Conservation (phyloP, 2,888 invertebrate species). For the Bombyx huttoni region DNA sequence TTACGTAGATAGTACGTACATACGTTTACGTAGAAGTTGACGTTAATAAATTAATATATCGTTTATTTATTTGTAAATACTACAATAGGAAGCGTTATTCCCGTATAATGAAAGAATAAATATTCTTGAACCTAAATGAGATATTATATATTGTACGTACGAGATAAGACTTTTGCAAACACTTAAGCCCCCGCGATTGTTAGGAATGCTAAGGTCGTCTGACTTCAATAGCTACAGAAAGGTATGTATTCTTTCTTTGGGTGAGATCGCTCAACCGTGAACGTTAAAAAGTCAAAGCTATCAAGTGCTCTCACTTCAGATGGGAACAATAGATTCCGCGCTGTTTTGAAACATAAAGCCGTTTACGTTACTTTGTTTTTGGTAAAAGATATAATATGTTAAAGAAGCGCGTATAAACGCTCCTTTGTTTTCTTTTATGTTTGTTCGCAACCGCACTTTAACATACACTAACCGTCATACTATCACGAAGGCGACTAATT, state of each 20-base stretch:
- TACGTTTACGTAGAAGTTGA: too few species aligned
- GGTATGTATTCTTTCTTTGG: conserved; percentile 2
- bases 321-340: conserved; percentile 27
- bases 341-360: conserved; percentile 34
- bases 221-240: neutral
- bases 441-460: conserved; percentile 29
- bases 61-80: too few species aligned
- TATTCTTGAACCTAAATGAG: too few species aligned
- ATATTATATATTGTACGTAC: too few species aligned
- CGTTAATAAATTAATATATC: too few species aligned
- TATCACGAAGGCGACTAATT: conserved; percentile 6
- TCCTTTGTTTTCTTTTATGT: conserved; percentile 16
- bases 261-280: conserved; percentile 15
- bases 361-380: conserved; percentile 26
- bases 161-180: too few species aligned
- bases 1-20: too few species aligned
- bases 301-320: conserved; percentile 24
- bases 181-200: too few species aligned
- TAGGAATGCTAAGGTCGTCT: too few species aligned
- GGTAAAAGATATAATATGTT: neutral
- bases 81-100: too few species aligned
- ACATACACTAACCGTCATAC: conserved; percentile 11
- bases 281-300: conserved; percentile 16
- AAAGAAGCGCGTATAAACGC: conserved; percentile 6
- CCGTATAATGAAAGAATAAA: too few species aligned